These are phyloP conservation scores for Eudasyphora cyanicolor DNA, from an alignment of 2,888 invertebrate genomes.

Conservation along the genomic window DNA sequence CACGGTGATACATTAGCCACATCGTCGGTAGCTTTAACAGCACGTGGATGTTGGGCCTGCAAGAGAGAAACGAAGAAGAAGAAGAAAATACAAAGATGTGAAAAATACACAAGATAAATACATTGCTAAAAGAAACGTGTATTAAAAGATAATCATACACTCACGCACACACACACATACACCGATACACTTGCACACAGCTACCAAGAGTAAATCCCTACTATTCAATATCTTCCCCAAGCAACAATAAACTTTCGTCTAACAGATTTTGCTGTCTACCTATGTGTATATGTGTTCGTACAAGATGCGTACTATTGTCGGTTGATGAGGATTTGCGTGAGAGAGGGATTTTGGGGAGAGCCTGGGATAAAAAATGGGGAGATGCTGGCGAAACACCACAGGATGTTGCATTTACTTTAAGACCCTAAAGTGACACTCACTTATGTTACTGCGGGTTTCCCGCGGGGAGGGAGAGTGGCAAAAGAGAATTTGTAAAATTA, in stretches of 20 bases:
- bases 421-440: neutral
- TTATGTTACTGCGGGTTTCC: neutral
- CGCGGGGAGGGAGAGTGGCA: neutral
- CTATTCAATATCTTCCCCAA: too few relatives aligned
- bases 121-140: neutral
- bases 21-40: constrained; percentile 74
- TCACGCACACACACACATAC: neutral
- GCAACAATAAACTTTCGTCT: constrained; percentile 3
- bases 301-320: too few relatives aligned
- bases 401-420: neutral
- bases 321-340: neutral
- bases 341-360: too few relatives aligned
- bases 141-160: neutral
- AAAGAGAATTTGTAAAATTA: neutral
- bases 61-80: constrained; percentile 30
- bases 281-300: too few relatives aligned
- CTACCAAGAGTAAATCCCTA: too few relatives aligned
- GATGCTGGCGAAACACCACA: neutral
- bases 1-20: constrained; percentile 76
- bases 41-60: constrained; percentile 75
- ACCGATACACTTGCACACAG: neutral
- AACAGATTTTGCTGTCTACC: neutral
- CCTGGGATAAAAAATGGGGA: neutral
- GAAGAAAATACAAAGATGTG: neutral
- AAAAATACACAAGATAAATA: neutral